phyloP scores from a whole-genome alignment of 2,888 invertebrate genomes.

The Globia sparganii region DNA sequence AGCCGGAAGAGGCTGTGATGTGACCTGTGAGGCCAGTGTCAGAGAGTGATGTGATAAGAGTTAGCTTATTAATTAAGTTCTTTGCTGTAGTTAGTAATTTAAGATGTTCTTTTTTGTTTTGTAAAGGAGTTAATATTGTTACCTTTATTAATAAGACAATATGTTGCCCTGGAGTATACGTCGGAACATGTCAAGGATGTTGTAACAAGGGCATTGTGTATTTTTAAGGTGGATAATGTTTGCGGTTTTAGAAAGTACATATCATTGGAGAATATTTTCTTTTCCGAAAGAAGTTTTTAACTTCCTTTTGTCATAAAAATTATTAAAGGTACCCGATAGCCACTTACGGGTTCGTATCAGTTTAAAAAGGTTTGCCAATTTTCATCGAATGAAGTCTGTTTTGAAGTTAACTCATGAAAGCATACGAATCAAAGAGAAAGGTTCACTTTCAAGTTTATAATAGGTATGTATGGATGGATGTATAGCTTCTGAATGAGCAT shows the following conservation, averaged over 20 bases:
- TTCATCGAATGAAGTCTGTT: constrained; percentile 20
- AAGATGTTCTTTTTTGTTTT: neutral
- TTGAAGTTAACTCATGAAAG: constrained; percentile 4
- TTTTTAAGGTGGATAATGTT: neutral
- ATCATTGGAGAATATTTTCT: neutral
- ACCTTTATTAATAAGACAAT: too few relatives aligned
- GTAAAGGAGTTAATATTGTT: neutral
- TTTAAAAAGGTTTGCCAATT: neutral
- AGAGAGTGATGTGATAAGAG: constrained; percentile 6
- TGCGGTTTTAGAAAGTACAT: neutral
- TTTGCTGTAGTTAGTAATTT: neutral
- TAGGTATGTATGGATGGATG: neutral
- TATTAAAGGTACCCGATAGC: neutral
- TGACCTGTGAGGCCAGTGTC: constrained; percentile 24
- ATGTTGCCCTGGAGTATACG: neutral
- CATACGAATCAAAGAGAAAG: constrained; percentile 22
- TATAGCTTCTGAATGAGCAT: constrained; percentile 11
- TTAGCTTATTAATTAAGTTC: constrained; percentile 5
- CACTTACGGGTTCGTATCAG: neutral
- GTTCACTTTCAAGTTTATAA: constrained; percentile 11
- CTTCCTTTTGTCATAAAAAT: neutral
- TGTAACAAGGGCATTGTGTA: neutral
- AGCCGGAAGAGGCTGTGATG: constrained; percentile 12
- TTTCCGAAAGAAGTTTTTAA: neutral
- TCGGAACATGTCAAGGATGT: neutral